These are phyloP conservation scores for Sander lucioperca DNA, from an alignment of 2,113 vertebrate species.

Conservation along the genomic window DNA sequence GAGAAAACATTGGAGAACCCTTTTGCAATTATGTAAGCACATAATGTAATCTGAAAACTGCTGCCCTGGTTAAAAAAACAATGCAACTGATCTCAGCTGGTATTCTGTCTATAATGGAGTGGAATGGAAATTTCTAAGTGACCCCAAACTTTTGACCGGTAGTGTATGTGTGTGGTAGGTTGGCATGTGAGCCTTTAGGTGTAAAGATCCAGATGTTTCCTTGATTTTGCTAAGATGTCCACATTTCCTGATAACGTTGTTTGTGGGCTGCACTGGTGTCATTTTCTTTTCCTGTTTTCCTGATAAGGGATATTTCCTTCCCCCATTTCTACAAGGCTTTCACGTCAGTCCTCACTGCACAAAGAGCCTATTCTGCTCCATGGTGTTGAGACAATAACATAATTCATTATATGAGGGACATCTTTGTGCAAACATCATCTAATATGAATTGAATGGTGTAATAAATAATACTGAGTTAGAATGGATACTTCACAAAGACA, in stretches of 20 bases:
- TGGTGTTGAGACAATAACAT: neutral
- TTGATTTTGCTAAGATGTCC: neutral
- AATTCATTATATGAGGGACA: neutral
- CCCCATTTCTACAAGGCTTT: neutral
- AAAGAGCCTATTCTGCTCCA: neutral
- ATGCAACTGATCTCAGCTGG: no score
- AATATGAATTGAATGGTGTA: neutral
- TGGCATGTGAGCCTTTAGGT: neutral
- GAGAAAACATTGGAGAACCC: no score
- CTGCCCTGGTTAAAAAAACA: no score
- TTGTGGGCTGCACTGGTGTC: neutral
- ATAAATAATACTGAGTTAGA: neutral
- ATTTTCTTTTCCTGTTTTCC: neutral
- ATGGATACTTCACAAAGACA: neutral
- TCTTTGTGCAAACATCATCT: neutral
- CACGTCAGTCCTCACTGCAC: neutral
- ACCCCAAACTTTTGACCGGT: no score
- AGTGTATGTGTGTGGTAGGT: no score
- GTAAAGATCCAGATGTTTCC: neutral
- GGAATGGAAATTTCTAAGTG: no score
- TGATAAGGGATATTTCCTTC: neutral
- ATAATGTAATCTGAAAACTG: no score
- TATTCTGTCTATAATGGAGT: no score
- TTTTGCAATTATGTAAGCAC: no score
- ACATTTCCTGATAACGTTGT: conserved; percentile 22